Base-by-base conservation (phyloP, 2,113 vertebrate genomes). In the Pungitius pungitius region DNA sequence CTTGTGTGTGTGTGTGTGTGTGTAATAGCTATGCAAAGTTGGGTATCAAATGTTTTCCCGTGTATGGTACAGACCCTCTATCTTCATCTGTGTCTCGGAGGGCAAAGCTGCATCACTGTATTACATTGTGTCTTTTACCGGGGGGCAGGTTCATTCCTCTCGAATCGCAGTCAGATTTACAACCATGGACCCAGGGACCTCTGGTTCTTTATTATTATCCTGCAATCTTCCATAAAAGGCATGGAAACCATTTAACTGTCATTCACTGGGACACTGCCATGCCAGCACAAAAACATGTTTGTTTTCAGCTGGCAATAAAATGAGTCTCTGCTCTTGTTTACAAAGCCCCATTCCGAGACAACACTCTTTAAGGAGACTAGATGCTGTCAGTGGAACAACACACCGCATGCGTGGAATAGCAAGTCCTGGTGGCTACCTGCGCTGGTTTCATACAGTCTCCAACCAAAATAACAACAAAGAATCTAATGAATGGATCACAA, bases 391-490 rank as follows among this genome's bases (percentile, higher is more conserved):
- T 30, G 62, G 45, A 76, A 55, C 12, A 62, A 24, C 18, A 77
- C 26, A 54, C 1, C 9, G 3, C 51, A 39, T n/a, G 8, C 60
- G 24, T 49, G 1, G 39, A 56, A 69, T 80, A 58, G 55, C 37
- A 9, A 45, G 10, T 61, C 18, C 8, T 33, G 26, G 17, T 49
- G 4, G 33, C 13, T 15, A 3, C 12, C 45, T 60, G 5, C 35
- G 42, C n/a, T 52, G 26, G 45, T 40, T 59, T 8, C 6, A 12
- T 27, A 12, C 26, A 40, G 47, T 30, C 30, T 57, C 24, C 3
- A 30, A 52, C 49, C 35, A 59, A 79, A 83, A 52, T 62, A 33
- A 0, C 67, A 40, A 51, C 35, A 68, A 40, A 20, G 8, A 69
- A 22, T 15, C 11, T 55, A n/a, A n/a, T 1, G 24, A 24, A 27